Conservation (phyloP, 1,140 invertebrate genomes). For the Drosophila carrolli region DNA sequence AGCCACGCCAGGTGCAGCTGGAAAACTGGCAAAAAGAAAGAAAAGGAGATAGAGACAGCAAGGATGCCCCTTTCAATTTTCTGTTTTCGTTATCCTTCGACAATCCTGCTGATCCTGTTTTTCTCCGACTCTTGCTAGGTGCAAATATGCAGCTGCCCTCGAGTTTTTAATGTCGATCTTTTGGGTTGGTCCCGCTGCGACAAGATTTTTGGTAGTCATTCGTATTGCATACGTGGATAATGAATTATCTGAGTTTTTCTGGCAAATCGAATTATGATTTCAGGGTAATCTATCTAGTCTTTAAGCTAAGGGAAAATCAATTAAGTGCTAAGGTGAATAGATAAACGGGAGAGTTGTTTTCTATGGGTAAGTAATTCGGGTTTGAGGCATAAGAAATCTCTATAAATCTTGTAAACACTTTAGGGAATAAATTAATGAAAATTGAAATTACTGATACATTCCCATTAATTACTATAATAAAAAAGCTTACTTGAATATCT, state of each 20-base stretch:
- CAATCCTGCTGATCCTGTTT: slow-evolving; percentile 53
- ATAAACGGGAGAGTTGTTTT: not conserved
- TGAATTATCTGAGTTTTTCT: slow-evolving; percentile 28
- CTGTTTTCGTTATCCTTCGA: slow-evolving; percentile 60
- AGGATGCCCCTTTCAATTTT: slow-evolving; percentile 67
- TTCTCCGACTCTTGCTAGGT: slow-evolving; percentile 30
- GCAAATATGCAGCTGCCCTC: slow-evolving; percentile 56
- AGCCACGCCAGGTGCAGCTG: slow-evolving; percentile 66
- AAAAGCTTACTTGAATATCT: too few relatives aligned
- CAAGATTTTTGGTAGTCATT: slow-evolving; percentile 31
- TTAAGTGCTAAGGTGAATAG: slow-evolving; percentile 4
- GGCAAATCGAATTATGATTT: slow-evolving; percentile 24
- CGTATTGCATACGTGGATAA: slow-evolving; percentile 36
- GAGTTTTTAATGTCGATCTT: slow-evolving; percentile 17
- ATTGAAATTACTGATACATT: too few relatives aligned
- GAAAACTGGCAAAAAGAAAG: slow-evolving; percentile 31
- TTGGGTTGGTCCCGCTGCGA: slow-evolving; percentile 41
- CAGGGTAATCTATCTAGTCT: slow-evolving; percentile 17
- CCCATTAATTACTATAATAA: too few relatives aligned
- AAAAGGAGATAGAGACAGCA: slow-evolving; percentile 13
- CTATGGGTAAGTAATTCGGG: not conserved
- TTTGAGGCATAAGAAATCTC: not conserved
- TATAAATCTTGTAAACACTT: not conserved
- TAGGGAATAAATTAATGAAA: not conserved
- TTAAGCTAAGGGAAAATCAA: slow-evolving; percentile 11